Evolutionary conservation across 2,113 vertebrate species (phyloP), one percentile per base, ranked within the genome.

Genomic region (Pomatostomus ruficeps): DNA sequence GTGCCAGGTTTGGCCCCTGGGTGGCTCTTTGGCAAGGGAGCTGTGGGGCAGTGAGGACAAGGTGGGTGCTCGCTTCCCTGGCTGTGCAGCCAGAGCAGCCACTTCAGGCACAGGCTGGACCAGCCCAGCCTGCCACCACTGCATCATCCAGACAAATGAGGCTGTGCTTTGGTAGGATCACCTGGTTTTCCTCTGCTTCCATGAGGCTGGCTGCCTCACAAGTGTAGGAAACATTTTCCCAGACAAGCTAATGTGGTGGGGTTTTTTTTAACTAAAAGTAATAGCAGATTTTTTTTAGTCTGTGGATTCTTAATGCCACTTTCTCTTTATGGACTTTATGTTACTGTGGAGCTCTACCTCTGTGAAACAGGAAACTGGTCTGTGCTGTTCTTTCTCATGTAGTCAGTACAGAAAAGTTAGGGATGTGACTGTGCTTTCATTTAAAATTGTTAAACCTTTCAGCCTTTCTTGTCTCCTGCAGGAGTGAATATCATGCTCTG

Each of bases 21-120:
- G 29, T 1, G 2, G 20, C 10, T 42, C 7, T 74, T n/a, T 75
- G 54, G 4, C 0, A 0, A 74, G 18, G 0, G 7, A 62, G 9
- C 38, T 36, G 6, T 2, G 5, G 42, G 65, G 23, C 0, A 3
- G 0, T 23, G 42, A 18, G 48, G 61, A 54, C 2, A 1, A 0
- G 0, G 18, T 13, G 25, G 12, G n/a, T 2, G 5, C 2, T 7
- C 28, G 3, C 25, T 35, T 61, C 15, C 35, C 20, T 20, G 46
- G 46, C 46, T 5, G 0, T 1, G 24, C 28, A 71, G 51, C 57
- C 55, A 65, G 31, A 65, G 33, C 68, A 3, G 2, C n/a, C 1
- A 0, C 3, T 22, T 36, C 57, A n/a, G 70, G 33, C 33, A 33
- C 2, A 4, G n/a, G 14, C 20, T 4, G 2, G 24, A 51, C 21